phyloP scores from a whole-genome alignment of 37 sponge, comb jelly and placozoan species.

The Tethya wilhelma region DNA sequence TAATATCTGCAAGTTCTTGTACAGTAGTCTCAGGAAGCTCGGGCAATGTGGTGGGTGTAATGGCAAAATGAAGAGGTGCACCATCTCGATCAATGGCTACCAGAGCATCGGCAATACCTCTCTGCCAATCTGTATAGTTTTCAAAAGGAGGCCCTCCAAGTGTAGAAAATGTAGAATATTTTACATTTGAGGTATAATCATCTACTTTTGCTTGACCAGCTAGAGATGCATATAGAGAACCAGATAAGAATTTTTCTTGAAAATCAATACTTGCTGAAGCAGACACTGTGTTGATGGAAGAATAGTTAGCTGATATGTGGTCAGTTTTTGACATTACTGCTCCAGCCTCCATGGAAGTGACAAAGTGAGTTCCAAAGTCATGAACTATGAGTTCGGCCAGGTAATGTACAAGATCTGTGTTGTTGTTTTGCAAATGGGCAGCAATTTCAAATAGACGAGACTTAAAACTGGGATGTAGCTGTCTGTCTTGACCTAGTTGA shows the following conservation, averaged over 20 bases:
- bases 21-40: slow-evolving; percentile 37
- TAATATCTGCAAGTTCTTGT: slow-evolving; percentile 10
- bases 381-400: slow-evolving; percentile 61
- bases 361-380: slow-evolving; percentile 74
- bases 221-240: not conserved
- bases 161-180: slow-evolving; percentile 46
- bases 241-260: slow-evolving; percentile 4
- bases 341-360: slow-evolving; percentile 46
- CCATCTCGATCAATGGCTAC: slow-evolving; percentile 76
- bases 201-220: not conserved
- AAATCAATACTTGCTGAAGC: slow-evolving; percentile 59
- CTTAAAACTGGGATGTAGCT: slow-evolving; percentile 53
- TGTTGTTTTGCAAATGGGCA: slow-evolving; percentile 55
- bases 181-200: slow-evolving; percentile 8
- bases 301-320: not conserved
- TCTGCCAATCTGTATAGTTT: slow-evolving; percentile 63
- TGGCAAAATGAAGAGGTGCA: slow-evolving; percentile 66
- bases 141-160: slow-evolving; percentile 69
- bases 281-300: not conserved
- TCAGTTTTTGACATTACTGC: slow-evolving; percentile 48
- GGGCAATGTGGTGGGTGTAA: slow-evolving; percentile 61
- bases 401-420: slow-evolving; percentile 47
- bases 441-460: slow-evolving; percentile 67
- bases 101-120: slow-evolving; percentile 50
- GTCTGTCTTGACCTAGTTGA: slow-evolving; percentile 34